phyloP scores from a whole-genome alignment of 2,888 invertebrate species.

The Neelides folsomi region DNA sequence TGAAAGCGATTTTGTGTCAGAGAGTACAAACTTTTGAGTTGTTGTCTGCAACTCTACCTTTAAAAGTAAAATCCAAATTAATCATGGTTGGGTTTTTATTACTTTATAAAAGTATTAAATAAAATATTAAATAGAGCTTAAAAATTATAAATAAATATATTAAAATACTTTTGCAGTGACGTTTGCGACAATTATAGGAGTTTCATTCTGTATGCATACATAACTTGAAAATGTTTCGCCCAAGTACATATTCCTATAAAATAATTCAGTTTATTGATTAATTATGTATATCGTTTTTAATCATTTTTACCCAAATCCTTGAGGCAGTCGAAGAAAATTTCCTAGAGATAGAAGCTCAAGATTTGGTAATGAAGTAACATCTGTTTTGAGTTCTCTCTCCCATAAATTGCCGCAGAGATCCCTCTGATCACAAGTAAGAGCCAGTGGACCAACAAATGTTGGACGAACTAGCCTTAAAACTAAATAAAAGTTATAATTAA shows the following conservation, averaged over 20 bases:
- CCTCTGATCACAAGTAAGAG: conserved; percentile 69
- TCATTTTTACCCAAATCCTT: conserved; percentile 68
- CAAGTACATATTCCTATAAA: conserved; percentile 72
- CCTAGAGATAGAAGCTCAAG: conserved; percentile 72
- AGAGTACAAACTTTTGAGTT: conserved; percentile 67
- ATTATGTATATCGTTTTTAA: background rate
- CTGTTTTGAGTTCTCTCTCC: conserved; percentile 62
- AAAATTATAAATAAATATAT: background rate
- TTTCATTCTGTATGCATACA: conserved; percentile 92
- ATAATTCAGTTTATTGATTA: background rate
- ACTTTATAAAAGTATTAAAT: conserved; percentile 1
- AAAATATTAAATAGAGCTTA: background rate
- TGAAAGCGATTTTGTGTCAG: conserved; percentile 49
- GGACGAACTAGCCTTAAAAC: conserved; percentile 93
- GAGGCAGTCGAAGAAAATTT: conserved; percentile 81
- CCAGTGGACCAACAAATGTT: conserved; percentile 64
- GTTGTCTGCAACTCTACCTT: conserved; percentile 91
- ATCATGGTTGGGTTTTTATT: background rate
- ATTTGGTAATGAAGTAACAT: conserved; percentile 67
- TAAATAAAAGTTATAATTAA: conserved; percentile 32
- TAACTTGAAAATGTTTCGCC: conserved; percentile 98
- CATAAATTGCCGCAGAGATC: conserved; percentile 72
- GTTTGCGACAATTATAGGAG: conserved; percentile 65
- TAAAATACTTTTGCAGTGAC: conserved; percentile 60
- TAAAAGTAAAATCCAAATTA: conserved; percentile 32